A percentile compares a stretch with the other conserved stretches of the same genome.
Evolutionary conservation across 1,140 invertebrate genomes (phyloP).

Genomic region (Penaeus vannamei): DNA sequence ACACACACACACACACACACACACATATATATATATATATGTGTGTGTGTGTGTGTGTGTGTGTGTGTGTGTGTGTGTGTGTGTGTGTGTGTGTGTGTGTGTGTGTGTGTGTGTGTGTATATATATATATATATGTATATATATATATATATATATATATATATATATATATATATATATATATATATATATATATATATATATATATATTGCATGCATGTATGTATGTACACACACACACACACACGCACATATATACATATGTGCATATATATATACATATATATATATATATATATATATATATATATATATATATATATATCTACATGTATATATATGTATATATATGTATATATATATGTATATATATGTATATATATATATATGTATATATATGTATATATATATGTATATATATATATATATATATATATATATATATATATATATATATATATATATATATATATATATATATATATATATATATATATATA

Average conservation of each 20-base stretch:
- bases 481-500: not conserved
- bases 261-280: not conserved
- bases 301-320: not conserved
- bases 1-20: not conserved
- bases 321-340: too few relatives aligned
- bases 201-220: conserved; percentile 27
- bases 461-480: conserved; percentile 35
- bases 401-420: not conserved
- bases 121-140: not conserved
- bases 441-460: conserved; percentile 18
- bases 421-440: conserved; percentile 16
- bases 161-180: conserved; percentile 20
- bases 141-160: not conserved
- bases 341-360: not conserved
- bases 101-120: conserved; percentile 23
- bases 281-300: not conserved
- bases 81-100: not conserved
- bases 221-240: conserved; percentile 10
- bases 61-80: too few relatives aligned
- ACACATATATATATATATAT: conserved; percentile 20
- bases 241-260: not conserved
- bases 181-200: not conserved
- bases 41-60: not conserved
- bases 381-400: not conserved
- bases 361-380: conserved; percentile 27